Conservation (phyloP, 2,797 vertebrate genomes). For the Gallinago solitaria region DNA sequence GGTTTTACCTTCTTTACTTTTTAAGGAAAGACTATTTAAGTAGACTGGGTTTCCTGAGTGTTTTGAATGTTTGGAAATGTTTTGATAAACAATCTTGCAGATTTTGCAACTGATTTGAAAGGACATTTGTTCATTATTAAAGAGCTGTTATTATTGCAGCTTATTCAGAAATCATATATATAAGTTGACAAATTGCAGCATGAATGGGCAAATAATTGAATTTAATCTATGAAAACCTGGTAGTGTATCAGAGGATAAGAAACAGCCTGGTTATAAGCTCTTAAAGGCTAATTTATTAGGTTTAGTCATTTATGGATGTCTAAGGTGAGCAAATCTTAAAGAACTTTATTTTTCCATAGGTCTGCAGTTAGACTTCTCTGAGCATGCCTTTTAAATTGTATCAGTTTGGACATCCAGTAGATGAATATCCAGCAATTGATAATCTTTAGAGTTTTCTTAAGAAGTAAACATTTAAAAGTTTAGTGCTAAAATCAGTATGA, state of each 20-base stretch:
- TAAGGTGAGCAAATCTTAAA: not conserved
- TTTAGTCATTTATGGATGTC: not conserved
- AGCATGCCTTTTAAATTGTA: rapidly evolving
- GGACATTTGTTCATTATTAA: not conserved
- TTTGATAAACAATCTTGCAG: not conserved
- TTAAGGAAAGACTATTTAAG: not conserved
- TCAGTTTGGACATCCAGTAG: not conserved
- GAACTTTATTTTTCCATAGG: not conserved
- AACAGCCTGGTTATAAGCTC: not conserved
- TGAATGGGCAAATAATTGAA: not conserved
- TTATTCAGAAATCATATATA: not conserved
- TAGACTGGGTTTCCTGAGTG: not conserved
- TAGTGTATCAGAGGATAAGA: not conserved
- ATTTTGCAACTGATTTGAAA: not conserved
- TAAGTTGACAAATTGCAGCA: not conserved
- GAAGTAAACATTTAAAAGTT: not conserved
- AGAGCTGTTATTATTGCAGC: not conserved
- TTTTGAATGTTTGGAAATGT: not conserved
- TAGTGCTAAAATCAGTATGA: not conserved
- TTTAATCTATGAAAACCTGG: not conserved
- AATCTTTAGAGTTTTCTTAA: not conserved
- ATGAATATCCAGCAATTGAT: not conserved
- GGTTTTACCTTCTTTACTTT: not conserved
- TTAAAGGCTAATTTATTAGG: not conserved
- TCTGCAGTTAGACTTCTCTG: not conserved